Conservation (phyloP, 2,797 vertebrate genomes). For the Lacerta agilis region DNA sequence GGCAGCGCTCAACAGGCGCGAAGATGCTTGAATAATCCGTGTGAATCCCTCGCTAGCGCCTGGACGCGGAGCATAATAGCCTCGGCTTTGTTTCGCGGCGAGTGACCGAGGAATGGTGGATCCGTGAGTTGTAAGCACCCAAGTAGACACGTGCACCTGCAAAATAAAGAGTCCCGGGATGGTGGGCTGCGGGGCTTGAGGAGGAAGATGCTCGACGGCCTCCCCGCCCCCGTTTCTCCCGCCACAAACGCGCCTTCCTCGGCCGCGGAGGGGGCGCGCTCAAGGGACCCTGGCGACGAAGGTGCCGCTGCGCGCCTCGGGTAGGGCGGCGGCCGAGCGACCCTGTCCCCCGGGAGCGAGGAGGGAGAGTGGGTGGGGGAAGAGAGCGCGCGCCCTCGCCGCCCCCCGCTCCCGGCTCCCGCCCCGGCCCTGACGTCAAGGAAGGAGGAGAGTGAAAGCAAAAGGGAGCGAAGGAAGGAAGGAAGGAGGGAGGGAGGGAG, state of each 20-base stretch:
- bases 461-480: constrained; percentile 13
- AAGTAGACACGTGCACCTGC: not conserved
- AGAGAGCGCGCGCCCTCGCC: not conserved
- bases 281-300: not conserved
- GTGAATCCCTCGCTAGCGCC: not conserved
- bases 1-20: not conserved
- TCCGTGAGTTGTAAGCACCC: not conserved
- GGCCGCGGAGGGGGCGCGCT: not conserved
- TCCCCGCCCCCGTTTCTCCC: too few relatives aligned
- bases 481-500: not conserved
- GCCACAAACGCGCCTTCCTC: not conserved
- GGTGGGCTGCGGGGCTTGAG: too few relatives aligned
- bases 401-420: constrained; percentile 17
- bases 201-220: too few relatives aligned
- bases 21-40: not conserved
- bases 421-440: constrained; percentile 67
- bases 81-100: not conserved
- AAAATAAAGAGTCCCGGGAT: not conserved
- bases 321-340: not conserved
- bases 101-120: not conserved
- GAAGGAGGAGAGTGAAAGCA: constrained; percentile 40
- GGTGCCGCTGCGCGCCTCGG: not conserved
- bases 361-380: not conserved
- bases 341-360: not conserved
- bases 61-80: not conserved